phyloP scores from a whole-genome alignment of 2,797 vertebrate genomes.

The Xiphophorus birchmanni region DNA sequence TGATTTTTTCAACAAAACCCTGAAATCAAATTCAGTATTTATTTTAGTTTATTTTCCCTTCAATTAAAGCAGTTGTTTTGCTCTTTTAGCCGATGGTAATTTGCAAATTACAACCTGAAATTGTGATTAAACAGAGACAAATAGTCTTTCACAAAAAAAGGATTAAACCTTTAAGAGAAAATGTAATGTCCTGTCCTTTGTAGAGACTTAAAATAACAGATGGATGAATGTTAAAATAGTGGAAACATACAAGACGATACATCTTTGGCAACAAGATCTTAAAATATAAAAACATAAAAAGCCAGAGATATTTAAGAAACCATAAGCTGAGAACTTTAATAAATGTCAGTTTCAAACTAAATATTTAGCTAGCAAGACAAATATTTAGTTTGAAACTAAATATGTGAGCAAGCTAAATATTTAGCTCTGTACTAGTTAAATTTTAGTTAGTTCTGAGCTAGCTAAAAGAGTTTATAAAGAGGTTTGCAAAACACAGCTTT shows the following conservation, averaged over 20 bases:
- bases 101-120: neutral
- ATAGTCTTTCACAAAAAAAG: neutral
- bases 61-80: neutral
- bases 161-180: neutral
- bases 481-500: neutral
- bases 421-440: neutral
- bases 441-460: neutral
- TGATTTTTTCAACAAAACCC: neutral
- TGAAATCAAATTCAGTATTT: neutral
- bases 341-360: neutral
- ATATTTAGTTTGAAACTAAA: neutral
- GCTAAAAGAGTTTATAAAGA: too few relatives aligned
- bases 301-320: neutral
- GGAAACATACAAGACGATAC: neutral
- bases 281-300: neutral
- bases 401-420: neutral
- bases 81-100: neutral
- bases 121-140: neutral
- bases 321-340: neutral
- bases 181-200: neutral
- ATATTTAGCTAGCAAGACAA: neutral
- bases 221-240: too few relatives aligned
- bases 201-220: neutral
- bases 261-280: neutral
- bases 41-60: too few relatives aligned